Evolutionary conservation across 2,888 invertebrate genomes (phyloP), one percentile per base, ranked within the genome.

Genomic region (Tryphoninae sp.): DNA sequence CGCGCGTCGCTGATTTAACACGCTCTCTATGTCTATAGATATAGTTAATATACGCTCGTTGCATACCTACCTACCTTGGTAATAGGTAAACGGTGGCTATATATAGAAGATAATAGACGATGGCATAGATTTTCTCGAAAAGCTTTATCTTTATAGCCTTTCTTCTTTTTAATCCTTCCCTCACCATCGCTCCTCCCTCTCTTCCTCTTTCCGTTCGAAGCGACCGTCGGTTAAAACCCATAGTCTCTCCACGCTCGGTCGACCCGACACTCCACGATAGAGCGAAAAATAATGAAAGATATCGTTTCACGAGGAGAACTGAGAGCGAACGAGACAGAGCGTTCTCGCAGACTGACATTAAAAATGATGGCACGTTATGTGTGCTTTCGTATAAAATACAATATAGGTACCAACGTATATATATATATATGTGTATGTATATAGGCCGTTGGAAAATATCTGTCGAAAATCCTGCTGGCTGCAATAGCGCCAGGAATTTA

Each of bases 131-230:
- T 33, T 68, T 62, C 51, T 53, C 61, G 53, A 77, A 62, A 62
- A 62, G 77, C 77, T 77, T 77, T 77, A 77, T 77, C 77, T 77
- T 69, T 69, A 69, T 62, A 62, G 62, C 62, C 69, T 19, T 51
- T 19, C 62, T 49, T 33, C 62, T 67, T 67, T 61, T 62, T 33
- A 33, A 33, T 76, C 42, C 67, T 16, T 77, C 19, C n/a, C 40
- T 40, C 65, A 2, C 23, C 6, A 22, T 53, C 55, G 11, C 51
- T 22, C 59, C 59, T 26, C 40, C 68, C 59, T 59, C 13, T 33
- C 33, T 23, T 4, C 40, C 23, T 62, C 33, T 33, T 45, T 16
- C 64, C 61, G 33, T 23, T 26, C n/a, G 13, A 33, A 13, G 22
- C 59, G 23, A 59, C 26, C 59, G 22, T 7, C 11, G 51, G 51